Base-by-base conservation (phyloP, 2,888 invertebrate species). In the Tachystola acroxantha region DNA sequence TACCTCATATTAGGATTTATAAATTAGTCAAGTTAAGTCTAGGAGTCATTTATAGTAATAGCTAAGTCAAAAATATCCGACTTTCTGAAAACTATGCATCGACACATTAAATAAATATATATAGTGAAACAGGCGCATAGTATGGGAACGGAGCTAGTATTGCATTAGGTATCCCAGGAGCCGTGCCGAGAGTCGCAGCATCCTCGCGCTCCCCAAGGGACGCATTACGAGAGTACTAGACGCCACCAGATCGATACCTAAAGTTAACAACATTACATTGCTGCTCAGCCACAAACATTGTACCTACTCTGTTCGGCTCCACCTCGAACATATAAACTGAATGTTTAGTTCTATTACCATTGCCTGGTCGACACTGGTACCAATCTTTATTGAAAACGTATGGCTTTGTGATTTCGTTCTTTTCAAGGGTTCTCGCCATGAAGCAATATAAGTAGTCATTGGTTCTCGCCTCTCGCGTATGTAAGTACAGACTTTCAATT, bases 231-330 rank as follows among this genome's bases (percentile, higher is more conserved):
- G 73, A 71, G 80, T 77, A 74, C 78, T 79, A 75, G 72, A 76
- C 72, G 63, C 59, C 61, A 75, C 59, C 62, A 75, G 81, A 85
- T 85, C 84, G 77, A 84, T 85, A 82, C 70, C 57, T 58, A 58
- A 64, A 62, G 57, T 67, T 62, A 65, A 76, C 61, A 67, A 63
- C 60, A 54, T 64, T 63, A 68, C 73, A 66, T 52, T 57, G 61
- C 64, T 66, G 50, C 48, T 55, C 64, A 60, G 62, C 50, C 48
- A 50, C 55, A 63, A 66, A 64, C 63, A 59, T 57, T 57, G 58
- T 58, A 53, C n/a, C n/a, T n/a, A n/a, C 47, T 56, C 43, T 43
- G 44, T 34, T 45, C n/a, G n/a, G n/a, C 24, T 24, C 22, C 24
- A n/a, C 9, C 16, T n/a, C n/a, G 9, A 24, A 1, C 24, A 24